Evolutionary conservation across 2,888 invertebrate species (phyloP).

Genomic region (Agrotis exclamationis): DNA sequence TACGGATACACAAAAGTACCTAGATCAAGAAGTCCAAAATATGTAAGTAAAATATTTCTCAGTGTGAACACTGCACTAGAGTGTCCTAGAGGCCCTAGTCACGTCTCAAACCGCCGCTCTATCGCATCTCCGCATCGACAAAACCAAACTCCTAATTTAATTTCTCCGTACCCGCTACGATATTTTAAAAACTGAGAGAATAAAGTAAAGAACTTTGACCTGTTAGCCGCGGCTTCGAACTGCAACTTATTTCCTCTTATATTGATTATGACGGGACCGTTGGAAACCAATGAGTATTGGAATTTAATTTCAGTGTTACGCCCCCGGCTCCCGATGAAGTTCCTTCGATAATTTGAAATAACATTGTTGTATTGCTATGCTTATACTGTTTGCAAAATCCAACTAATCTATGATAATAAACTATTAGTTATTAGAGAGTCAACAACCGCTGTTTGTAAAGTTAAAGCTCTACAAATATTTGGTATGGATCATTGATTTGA

Average conservation of each 20-base stretch:
- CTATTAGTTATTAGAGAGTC: slow-evolving; percentile 45
- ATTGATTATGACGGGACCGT: slow-evolving; percentile 71
- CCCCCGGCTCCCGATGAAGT: slow-evolving; percentile 55
- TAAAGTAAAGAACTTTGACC: slow-evolving; percentile 57
- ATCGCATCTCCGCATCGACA: neutral
- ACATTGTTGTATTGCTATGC: slow-evolving; percentile 52
- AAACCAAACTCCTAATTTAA: slow-evolving; percentile 33
- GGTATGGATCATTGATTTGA: slow-evolving; percentile 23
- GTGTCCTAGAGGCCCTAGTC: slow-evolving; percentile 1
- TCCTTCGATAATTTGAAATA: slow-evolving; percentile 65
- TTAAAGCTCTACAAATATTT: slow-evolving; percentile 40
- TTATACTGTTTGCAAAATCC: slow-evolving; percentile 37
- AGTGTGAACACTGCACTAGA: neutral
- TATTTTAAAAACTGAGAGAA: slow-evolving; percentile 44
- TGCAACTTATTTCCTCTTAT: slow-evolving; percentile 66
- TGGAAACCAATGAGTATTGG: slow-evolving; percentile 70
- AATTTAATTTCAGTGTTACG: slow-evolving; percentile 70
- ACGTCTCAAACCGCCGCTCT: slow-evolving; percentile 12
- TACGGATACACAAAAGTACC: neutral
- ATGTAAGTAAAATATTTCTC: neutral
- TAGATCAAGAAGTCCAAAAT: neutral
- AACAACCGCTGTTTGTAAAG: slow-evolving; percentile 44
- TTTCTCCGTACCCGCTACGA: slow-evolving; percentile 9
- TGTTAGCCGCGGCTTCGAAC: slow-evolving; percentile 45
- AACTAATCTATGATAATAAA: slow-evolving; percentile 49